phyloP scores from a whole-genome alignment of 2,797 vertebrate species.

The Pogoniulus pusillus region DNA sequence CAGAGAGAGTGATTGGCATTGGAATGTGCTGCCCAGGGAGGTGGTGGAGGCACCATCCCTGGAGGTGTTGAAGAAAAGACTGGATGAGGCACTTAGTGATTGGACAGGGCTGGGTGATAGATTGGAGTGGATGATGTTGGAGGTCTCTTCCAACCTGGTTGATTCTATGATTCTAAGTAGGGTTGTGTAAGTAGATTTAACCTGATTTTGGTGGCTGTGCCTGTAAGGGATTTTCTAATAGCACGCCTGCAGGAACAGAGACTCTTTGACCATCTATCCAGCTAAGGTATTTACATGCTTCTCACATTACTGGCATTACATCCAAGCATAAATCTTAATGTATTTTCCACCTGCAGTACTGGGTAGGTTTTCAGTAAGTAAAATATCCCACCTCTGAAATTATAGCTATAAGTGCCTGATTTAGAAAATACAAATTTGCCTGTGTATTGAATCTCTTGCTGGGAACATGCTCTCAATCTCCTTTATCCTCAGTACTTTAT shows the following conservation, averaged over 20 bases:
- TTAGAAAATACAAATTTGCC: not conserved
- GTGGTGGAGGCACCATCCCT: no score
- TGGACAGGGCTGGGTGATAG: no score
- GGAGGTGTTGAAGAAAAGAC: no score
- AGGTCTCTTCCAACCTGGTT: no score
- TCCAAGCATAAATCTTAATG: constrained; percentile 70
- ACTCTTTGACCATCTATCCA: constrained; percentile 33
- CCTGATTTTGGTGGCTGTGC: not conserved
- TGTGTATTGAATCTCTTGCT: not conserved
- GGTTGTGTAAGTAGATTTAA: not conserved
- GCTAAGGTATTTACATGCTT: constrained; percentile 57
- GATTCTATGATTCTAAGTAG: no score
- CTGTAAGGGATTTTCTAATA: not conserved
- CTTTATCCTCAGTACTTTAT: not conserved
- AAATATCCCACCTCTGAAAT: not conserved
- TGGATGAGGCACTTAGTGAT: no score
- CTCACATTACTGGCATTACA: constrained; percentile 62
- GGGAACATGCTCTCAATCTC: not conserved
- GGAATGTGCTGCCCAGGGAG: no score
- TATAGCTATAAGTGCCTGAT: not conserved
- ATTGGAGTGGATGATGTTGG: no score
- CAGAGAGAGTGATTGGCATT: no score
- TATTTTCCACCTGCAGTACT: constrained; percentile 48
- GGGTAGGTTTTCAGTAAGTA: constrained; percentile 58
- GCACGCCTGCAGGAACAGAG: constrained; percentile 44